Evolutionary conservation across 2,113 vertebrate genomes (phyloP), one percentile per base, ranked within the genome.

Genomic region (Melierax canorus): DNA sequence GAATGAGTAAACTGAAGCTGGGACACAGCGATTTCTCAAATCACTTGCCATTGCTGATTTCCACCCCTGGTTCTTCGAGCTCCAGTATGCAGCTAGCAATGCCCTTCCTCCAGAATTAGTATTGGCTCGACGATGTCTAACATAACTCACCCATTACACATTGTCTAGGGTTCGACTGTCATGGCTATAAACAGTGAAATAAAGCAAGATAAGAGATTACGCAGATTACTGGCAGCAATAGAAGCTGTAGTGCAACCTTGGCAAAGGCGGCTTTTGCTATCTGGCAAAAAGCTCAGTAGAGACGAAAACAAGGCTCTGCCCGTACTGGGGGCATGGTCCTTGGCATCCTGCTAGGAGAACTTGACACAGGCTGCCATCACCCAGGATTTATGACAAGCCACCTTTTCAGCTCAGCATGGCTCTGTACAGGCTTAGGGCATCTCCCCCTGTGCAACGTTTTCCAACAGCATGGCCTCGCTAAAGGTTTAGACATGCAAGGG

Each of bases 141-240:
- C 92, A 95, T 95, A 97, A 95, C 94, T 97, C 92, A 95, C 56
- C 69, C 88, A 96, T 97, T 97, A 95, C 94, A 94, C 79, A 77
- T 93, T 85, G 95, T 92, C 89, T 95, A 58, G 71, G 36, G 41
- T 74, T 92, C 10, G 13, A 76, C 88, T 94, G 80, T 94, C 94
- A 45, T 63, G 76, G 68, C 76, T 95, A 87, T 86, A 81, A 94
- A 90, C 88, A 82, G 66, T 39, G 79, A 88, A 90, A 74, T 84
- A 95, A 96, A 67, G 86, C 4, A 4, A 96, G 88, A 93, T 93
- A 89, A 94, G 84, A 96, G 96, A 94, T 94, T 74, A 89, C 60
- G 68, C 90, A 93, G 83, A 93, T 93, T 88, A 84, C 86, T 95
- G 88, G 94, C 95, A 93, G 68, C 15, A 76, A 72, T 27, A 76